Conservation (phyloP, 2,113 vertebrate genomes). For the Nothocercus julius region DNA sequence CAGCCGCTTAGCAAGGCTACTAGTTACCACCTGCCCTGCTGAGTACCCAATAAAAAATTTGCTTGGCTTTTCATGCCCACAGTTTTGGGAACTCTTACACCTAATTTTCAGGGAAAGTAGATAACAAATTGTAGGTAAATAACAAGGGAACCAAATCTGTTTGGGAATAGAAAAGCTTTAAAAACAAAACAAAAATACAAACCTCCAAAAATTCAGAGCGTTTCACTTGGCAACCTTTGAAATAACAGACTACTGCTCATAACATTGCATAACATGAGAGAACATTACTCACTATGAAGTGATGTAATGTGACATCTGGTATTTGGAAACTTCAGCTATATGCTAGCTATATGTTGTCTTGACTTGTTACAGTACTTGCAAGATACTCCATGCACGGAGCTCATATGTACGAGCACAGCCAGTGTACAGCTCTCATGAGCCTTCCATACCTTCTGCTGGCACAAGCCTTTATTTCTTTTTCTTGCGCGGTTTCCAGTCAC, state of each 20-base stretch:
- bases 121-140: neutral
- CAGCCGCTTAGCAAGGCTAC: neutral
- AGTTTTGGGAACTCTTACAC: neutral
- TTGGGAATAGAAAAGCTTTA: neutral
- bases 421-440: neutral
- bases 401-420: neutral
- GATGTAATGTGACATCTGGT: conserved; percentile 25
- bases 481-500: neutral
- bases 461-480: neutral
- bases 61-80: neutral
- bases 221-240: neutral
- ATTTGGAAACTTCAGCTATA: conserved; percentile 8
- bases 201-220: neutral
- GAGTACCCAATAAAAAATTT: neutral
- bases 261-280: neutral
- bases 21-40: neutral
- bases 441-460: neutral
- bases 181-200: neutral
- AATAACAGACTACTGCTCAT: neutral
- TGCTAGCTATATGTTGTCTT: neutral
- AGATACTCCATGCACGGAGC: neutral
- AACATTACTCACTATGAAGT: neutral
- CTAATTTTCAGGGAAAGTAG: neutral
- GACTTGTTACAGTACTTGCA: neutral
- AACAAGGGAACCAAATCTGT: neutral